phyloP scores from a whole-genome alignment of 1,140 invertebrate species.

The Portunus trituberculatus region DNA sequence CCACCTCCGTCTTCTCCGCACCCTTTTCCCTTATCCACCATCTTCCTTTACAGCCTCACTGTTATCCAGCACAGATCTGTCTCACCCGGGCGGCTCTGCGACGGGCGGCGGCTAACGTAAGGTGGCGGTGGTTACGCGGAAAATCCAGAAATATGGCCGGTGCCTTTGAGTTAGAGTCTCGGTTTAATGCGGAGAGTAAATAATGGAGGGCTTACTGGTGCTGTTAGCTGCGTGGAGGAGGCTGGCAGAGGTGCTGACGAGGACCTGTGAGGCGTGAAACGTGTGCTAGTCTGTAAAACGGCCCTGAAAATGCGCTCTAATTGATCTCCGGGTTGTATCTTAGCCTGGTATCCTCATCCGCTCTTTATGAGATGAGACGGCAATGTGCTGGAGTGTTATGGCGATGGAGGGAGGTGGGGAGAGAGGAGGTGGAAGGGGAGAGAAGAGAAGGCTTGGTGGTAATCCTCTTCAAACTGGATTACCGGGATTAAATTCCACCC shows the following conservation, averaged over 20 bases:
- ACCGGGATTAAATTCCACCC: neutral
- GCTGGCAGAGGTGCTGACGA: neutral
- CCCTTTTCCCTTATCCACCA: neutral
- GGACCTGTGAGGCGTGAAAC: neutral
- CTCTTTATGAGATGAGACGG: neutral
- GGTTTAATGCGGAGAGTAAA: neutral
- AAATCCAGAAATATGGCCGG: constrained; percentile 1
- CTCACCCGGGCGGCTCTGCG: neutral
- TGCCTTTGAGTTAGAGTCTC: neutral
- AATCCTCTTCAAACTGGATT: constrained; percentile 13
- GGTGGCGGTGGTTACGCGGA: neutral
- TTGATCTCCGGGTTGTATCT: neutral
- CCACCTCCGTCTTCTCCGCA: neutral
- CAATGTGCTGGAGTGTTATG: neutral
- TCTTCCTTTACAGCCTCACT: neutral
- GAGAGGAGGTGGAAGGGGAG: neutral
- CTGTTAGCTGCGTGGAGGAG: neutral
- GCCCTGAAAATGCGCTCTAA: neutral
- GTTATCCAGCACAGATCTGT: neutral
- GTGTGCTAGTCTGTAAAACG: neutral
- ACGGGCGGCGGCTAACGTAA: neutral
- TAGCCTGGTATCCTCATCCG: too few relatives aligned
- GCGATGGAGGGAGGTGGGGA: neutral
- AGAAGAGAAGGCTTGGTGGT: neutral
- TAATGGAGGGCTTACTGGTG: neutral